Evolutionary conservation across 2,113 vertebrate genomes (phyloP).

Genomic region (Albula glossodonta): DNA sequence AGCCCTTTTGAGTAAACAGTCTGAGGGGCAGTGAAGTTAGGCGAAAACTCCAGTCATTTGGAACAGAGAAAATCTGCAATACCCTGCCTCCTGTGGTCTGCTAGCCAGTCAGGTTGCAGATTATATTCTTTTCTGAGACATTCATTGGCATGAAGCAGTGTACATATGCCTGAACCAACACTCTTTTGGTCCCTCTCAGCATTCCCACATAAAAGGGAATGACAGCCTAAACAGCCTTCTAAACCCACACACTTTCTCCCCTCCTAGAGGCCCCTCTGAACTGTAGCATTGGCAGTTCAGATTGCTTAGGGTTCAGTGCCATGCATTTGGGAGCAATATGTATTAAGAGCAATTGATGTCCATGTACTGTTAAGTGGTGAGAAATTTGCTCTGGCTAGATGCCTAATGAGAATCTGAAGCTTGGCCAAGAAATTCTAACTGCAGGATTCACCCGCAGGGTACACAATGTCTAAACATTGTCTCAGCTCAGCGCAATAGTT

Average conservation of each 20-base stretch:
- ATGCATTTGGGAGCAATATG: not conserved
- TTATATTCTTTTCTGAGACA: not conserved
- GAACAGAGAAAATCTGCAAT: not conserved
- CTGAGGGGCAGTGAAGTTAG: not conserved
- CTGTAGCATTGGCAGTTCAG: not conserved
- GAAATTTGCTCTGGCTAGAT: not conserved
- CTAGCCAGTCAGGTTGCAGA: not conserved
- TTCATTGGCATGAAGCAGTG: not conserved
- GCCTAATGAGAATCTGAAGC: not conserved
- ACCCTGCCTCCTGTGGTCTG: not conserved
- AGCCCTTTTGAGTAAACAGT: too few species aligned
- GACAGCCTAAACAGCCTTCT: not conserved
- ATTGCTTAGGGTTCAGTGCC: not conserved
- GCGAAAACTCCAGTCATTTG: not conserved
- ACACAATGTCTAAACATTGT: not conserved
- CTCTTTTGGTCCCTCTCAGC: not conserved
- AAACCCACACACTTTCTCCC: not conserved
- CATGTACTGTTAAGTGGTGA: not conserved
- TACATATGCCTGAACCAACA: not conserved
- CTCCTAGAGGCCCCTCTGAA: not conserved
- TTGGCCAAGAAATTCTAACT: not conserved
- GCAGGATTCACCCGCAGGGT: not conserved
- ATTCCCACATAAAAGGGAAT: too few species aligned
- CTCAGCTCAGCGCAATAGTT: not conserved
- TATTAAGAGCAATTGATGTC: not conserved